A percentile compares a stretch with the other conserved stretches of the same genome.
phyloP scores from a whole-genome alignment of 2,888 invertebrate genomes.

The Cacoxenus indagator region DNA sequence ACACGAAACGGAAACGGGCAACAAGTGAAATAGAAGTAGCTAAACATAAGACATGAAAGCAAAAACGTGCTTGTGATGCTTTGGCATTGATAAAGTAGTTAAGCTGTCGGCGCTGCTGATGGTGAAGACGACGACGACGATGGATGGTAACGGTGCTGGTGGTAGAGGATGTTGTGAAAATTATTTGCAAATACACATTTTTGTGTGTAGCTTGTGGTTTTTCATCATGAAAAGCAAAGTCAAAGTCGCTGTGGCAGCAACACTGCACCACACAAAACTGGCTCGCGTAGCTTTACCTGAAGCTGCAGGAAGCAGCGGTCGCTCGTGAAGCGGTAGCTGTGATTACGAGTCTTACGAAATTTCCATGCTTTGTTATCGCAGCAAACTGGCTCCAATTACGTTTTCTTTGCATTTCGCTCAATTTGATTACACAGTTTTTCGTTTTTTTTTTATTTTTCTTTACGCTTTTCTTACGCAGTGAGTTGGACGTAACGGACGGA shows the following conservation, averaged over 20 bases:
- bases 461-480: not conserved
- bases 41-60: conserved; percentile 22
- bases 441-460: not conserved
- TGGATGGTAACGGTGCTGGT: conserved; percentile 20
- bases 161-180: conserved; percentile 20
- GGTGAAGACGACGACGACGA: conserved; percentile 29
- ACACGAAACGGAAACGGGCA: conserved; percentile 44
- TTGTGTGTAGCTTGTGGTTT: not conserved
- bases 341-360: conserved; percentile 20
- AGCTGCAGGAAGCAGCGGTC: not conserved
- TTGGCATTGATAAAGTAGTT: conserved; percentile 8
- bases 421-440: conserved; percentile 17
- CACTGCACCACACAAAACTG: conserved; percentile 6
- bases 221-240: conserved; percentile 41
- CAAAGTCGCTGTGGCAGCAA: conserved; percentile 51
- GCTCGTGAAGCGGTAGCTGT: not conserved
- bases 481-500: too few relatives aligned
- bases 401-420: not conserved
- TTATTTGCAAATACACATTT: not conserved
- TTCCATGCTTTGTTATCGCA: conserved; percentile 8
- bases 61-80: conserved; percentile 49
- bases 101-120: conserved; percentile 33
- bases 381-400: conserved; percentile 17
- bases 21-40: conserved; percentile 51
- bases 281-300: not conserved